Evolutionary conservation across 2,113 vertebrate species (phyloP).

Genomic region (Trogon melanurus): DNA sequence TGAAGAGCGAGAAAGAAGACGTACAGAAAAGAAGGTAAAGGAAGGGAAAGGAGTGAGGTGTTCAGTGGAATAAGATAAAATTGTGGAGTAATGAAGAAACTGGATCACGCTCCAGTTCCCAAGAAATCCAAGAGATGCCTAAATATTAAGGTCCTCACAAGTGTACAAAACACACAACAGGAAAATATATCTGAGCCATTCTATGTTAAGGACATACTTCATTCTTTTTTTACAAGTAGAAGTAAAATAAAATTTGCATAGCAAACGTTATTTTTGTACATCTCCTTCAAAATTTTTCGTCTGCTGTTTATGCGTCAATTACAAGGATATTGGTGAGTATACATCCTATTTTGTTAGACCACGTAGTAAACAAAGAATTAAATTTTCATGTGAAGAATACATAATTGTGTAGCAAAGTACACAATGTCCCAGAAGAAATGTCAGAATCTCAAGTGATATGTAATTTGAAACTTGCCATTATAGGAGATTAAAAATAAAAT

Average conservation of each 20-base stretch:
- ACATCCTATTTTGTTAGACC: not conserved
- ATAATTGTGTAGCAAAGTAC: not conserved
- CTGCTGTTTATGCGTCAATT: not conserved
- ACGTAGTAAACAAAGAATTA: not conserved
- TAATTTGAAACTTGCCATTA: not conserved
- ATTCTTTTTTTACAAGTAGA: not conserved
- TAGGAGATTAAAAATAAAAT: not conserved
- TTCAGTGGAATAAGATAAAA: not conserved
- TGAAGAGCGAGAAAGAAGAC: slow-evolving; percentile 71
- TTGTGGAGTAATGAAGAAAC: not conserved
- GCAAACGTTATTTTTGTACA: not conserved
- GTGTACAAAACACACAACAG: not conserved
- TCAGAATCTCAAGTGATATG: not conserved
- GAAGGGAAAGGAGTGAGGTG: not conserved
- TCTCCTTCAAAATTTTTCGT: not conserved
- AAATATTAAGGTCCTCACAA: not conserved
- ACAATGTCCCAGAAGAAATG: not conserved
- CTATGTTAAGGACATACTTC: not conserved
- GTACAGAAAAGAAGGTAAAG: slow-evolving; percentile 69
- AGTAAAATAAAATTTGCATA: not conserved
- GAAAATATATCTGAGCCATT: not conserved
- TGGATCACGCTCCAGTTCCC: not conserved
- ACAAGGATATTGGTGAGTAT: not conserved
- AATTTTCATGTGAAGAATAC: not conserved
- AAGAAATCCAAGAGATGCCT: not conserved